phyloP scores from a whole-genome alignment of 1,140 invertebrate genomes.

The Macrotrachela quadricornifera region DNA sequence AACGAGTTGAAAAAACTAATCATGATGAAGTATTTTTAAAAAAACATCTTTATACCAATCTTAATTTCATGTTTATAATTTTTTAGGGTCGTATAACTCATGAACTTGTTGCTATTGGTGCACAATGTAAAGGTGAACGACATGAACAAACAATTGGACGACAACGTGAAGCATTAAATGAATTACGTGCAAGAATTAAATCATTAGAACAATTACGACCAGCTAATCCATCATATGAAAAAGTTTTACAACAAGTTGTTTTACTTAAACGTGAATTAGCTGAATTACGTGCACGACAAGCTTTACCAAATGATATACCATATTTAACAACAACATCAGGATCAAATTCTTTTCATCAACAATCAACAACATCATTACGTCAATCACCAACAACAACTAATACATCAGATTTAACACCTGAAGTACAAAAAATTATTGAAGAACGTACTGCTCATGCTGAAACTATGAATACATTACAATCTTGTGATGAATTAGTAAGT shows the following conservation, averaged over 20 bases:
- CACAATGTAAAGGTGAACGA: constrained; percentile 27
- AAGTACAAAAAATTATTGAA: constrained; percentile 20
- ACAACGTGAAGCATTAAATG: constrained; percentile 26
- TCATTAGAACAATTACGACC: constrained; percentile 15
- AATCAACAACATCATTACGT: background rate
- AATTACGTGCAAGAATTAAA: constrained; percentile 23
- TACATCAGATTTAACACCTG: constrained; percentile 10
- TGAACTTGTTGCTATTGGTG: constrained; percentile 24
- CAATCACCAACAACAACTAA: constrained; percentile 12
- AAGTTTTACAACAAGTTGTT: constrained; percentile 22
- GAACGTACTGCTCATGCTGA: constrained; percentile 26
- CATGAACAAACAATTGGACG: constrained; percentile 27
- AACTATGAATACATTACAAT: constrained; percentile 23
- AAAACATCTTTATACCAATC: too few species aligned
- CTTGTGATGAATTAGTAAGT: constrained; percentile 25
- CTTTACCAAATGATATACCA: constrained; percentile 4
- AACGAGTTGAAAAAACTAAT: too few species aligned
- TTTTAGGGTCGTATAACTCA: constrained; percentile 10
- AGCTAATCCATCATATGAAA: constrained; percentile 16
- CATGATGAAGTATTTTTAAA: too few species aligned
- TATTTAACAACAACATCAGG: constrained; percentile 10
- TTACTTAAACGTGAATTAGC: constrained; percentile 27
- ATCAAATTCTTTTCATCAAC: constrained; percentile 9
- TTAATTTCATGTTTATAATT: too few species aligned
- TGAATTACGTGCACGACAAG: constrained; percentile 21